A percentile compares a stretch with the other conserved stretches of the same genome.
phyloP scores from a whole-genome alignment of 2,888 invertebrate genomes.

The Pristionchus entomophagus region DNA sequence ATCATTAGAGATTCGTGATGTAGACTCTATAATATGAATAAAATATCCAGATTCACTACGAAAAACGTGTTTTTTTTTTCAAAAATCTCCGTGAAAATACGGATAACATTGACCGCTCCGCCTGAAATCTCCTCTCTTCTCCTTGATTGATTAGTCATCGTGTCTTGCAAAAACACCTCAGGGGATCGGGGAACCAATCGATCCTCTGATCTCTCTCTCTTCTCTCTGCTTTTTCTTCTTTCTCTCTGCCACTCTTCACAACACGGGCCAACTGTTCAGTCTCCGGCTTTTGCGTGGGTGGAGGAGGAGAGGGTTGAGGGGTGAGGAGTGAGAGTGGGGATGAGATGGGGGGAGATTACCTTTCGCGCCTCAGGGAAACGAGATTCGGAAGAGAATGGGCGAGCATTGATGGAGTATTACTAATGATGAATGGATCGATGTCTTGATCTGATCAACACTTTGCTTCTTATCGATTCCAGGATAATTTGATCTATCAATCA shows the following conservation, averaged over 20 bases:
- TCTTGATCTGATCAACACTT: no score
- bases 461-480: background rate
- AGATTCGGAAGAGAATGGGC: background rate
- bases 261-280: constrained; percentile 24
- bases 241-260: background rate
- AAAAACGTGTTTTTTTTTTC: no score
- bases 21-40: no score
- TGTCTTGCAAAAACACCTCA: background rate
- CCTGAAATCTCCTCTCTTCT: background rate
- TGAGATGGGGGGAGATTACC: background rate
- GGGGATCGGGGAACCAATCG: background rate
- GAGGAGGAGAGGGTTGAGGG: constrained; percentile 26
- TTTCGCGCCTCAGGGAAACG: no score
- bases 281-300: background rate
- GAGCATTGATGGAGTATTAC: background rate
- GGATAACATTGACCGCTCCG: no score
- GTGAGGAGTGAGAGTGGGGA: background rate
- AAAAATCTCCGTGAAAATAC: background rate
- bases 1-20: background rate
- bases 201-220: background rate
- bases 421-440: background rate
- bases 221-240: background rate
- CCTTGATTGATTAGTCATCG: constrained; percentile 14
- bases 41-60: no score
- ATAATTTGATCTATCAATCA: background rate